Base-by-base conservation (phyloP, 1,140 invertebrate genomes). In the Brachionus rubens region DNA sequence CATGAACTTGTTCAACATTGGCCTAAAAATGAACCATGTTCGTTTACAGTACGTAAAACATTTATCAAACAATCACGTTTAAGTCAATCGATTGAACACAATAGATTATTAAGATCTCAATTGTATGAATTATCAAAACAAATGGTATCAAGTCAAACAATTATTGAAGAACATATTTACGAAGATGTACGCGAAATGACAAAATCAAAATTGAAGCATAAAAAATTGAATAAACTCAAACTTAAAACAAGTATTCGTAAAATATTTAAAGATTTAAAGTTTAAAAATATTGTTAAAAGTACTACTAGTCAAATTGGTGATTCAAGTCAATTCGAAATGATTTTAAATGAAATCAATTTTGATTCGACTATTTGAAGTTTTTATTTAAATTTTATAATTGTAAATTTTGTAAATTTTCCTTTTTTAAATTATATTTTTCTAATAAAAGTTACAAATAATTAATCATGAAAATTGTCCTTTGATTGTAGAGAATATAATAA, bases 311-410 rank as follows among this genome's bases (percentile, higher is more conserved):
- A 36, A 3, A 36, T 36, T 36, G 9, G 33, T 36, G 28, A 59
- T 59, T 59, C 54, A n/a, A 59, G 54, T 59, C n/a, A 28, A 9
- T 19, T 59, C 33, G 36, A 33, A 30, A 36, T 33, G 33, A 59
- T 59, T 59, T 7, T 59, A 19, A 59, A 59, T 59, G 54, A 59
- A 40, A 33, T 36, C 33, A 59, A 59, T 40, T 59, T 59, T 59
- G 54, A 59, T 33, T 59, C 54, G 7, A 59, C 54, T 33, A 59
- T 59, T 33, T 59, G 16, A 59, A 16, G 12, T 21, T 21, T 19
- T 16, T 19, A 52, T 30, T 33, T 30, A n/a, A 19, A 2, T 14
- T 36, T 36, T 9, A 36, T 5, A 5, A 5, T 36, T 36, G 33
- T 36, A 36, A 36, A 36, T 5, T 5, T 5, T 36, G 33, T 36